Base-by-base conservation (phyloP, 2,888 invertebrate species). In the Tigriopus californicus region DNA sequence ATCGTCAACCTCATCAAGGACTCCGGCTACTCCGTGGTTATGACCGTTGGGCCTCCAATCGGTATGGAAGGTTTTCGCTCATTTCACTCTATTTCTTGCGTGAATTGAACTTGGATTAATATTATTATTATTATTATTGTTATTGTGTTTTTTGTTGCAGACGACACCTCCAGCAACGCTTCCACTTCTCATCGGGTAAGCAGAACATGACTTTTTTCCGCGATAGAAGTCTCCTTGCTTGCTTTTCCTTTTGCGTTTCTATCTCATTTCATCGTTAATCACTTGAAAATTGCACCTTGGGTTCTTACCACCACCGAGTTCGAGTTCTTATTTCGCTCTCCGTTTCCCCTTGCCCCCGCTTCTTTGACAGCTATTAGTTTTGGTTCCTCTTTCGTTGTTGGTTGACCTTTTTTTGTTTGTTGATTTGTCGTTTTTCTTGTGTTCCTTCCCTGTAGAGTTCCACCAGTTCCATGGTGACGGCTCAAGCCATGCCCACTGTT, bases 1-100 rank as follows among this genome's bases (percentile, higher is more conserved):
- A 92, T 97, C 61, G 95, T 97, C 2, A 90, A 91, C 69, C 80
- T 97, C 62, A 97, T 97, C 68, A 97, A 95, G 72, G 92, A 89
- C 69, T 94, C 94, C 0, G 95, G 95, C 22, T 79, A 87, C 64
- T 80, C 85, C 53, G 91, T 95, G 61, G 86, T 88, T 0, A 76
- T 89, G 56, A 88, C 86, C 13, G 87, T 89, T 61, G 79, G 79
- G 20, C 75, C 77, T 63, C 79, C 79, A 49, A 64, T 69, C 63
- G 70, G 70, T 70, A 65, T 64, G 62, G 57, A n/a, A n/a, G n/a
- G 20, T 46, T 25, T 6, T 6, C 8, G 13, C 10, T n/a, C 1
- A 12, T 40, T 4, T 25, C 24, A 6, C 15, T n/a, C 12, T 20
- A 22, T 10, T 54, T 54, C n/a, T n/a, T n/a, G n/a, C n/a, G 20